Percentiles rank a stretch among this genome's conserved stretches.
Conservation (phyloP, 2,113 vertebrate genomes). For the Azemiops feae region DNA sequence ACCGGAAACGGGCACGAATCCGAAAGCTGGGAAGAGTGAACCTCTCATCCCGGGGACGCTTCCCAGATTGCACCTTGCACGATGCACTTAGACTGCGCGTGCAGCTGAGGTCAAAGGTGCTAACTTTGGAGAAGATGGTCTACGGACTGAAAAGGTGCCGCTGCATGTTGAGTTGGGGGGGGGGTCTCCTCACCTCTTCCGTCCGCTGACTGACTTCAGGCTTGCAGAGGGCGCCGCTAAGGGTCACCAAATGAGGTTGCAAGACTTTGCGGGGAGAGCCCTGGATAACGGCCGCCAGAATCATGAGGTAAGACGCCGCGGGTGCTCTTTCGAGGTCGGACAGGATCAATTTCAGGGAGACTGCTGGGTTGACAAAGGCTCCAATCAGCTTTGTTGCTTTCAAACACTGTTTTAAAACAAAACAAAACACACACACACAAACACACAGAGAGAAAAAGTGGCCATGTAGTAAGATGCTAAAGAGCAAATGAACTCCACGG, state of each 20-base stretch:
- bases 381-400: slow-evolving; percentile 84
- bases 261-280: slow-evolving; percentile 78
- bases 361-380: slow-evolving; percentile 82
- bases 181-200: slow-evolving; percentile 79
- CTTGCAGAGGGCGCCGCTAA: slow-evolving; percentile 70
- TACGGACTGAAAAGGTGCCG: neutral
- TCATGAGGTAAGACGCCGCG: slow-evolving; percentile 76
- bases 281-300: slow-evolving; percentile 77
- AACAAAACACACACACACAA: neutral
- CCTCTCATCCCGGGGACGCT: too few relatives aligned
- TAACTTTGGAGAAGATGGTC: neutral
- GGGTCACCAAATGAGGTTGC: slow-evolving; percentile 73
- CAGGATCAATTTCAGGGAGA: slow-evolving; percentile 83
- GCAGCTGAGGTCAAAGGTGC: too few relatives aligned
- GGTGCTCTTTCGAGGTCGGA: slow-evolving; percentile 72
- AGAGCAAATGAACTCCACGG: rapidly evolving
- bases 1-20: too few relatives aligned
- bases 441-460: neutral
- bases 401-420: slow-evolving; percentile 69
- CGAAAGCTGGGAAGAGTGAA: too few relatives aligned
- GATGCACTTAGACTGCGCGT: neutral
- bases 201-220: slow-evolving; percentile 77
- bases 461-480: slow-evolving; percentile 24
- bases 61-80: too few relatives aligned
- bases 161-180: too few relatives aligned